These are phyloP conservation scores for Anguilla anguilla DNA, from an alignment of 2,797 vertebrate species.

Conservation along the genomic window DNA sequence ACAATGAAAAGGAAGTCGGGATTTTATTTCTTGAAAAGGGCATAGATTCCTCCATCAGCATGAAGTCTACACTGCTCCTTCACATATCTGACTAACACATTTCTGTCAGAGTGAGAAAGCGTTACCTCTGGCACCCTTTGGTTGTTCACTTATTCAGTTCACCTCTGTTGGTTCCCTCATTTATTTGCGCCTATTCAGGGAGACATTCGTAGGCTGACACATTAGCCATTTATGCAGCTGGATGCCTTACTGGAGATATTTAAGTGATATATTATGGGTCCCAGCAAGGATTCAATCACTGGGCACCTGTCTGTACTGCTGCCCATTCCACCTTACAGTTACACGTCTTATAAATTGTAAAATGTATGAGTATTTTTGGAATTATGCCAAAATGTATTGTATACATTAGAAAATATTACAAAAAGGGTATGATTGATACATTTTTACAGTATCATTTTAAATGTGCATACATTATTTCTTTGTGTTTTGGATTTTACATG, in stretches of 20 bases:
- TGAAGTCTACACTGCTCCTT: slow-evolving; percentile 5
- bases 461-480: too few relatives aligned
- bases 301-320: background rate
- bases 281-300: background rate
- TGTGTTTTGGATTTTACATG: background rate
- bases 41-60: slow-evolving; percentile 2
- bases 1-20: background rate
- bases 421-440: background rate
- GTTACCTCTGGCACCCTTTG: background rate
- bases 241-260: slow-evolving; percentile 1
- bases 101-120: slow-evolving; percentile 12
- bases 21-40: background rate
- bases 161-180: slow-evolving; percentile 8
- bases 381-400: background rate
- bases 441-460: too few relatives aligned
- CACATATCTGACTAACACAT: slow-evolving; percentile 5
- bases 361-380: background rate
- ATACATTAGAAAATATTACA: background rate
- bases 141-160: slow-evolving; percentile 15
- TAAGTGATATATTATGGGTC: background rate
- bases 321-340: background rate
- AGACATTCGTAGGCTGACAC: background rate
- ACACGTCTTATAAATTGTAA: background rate
- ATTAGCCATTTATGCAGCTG: slow-evolving; percentile 16
- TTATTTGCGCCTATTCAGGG: slow-evolving; percentile 12